phyloP scores from a whole-genome alignment of 2,113 vertebrate species.

The Pristiophorus japonicus region DNA sequence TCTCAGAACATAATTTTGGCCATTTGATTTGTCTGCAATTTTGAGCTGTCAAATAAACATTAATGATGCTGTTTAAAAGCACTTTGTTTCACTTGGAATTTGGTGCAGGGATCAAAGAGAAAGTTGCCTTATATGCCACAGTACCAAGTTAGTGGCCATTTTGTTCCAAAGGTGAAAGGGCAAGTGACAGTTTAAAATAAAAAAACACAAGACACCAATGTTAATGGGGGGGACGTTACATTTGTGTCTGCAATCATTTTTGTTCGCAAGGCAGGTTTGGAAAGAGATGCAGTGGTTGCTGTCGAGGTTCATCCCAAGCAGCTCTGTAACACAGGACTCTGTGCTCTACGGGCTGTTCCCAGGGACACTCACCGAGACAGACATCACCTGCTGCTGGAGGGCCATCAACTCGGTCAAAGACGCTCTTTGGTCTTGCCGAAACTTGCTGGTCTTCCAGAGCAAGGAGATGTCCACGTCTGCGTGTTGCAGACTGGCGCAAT shows the following conservation, averaged over 20 bases:
- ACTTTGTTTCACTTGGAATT: slow-evolving; percentile 12
- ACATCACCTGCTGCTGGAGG: too few relatives aligned
- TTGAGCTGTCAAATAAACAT: slow-evolving; percentile 26
- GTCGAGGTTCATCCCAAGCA: too few relatives aligned
- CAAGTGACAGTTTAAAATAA: not conserved
- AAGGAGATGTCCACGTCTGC: too few relatives aligned
- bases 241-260: slow-evolving; percentile 1
- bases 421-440: too few relatives aligned
- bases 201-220: not conserved
- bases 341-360: too few relatives aligned
- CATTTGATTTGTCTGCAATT: slow-evolving; percentile 18
- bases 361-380: too few relatives aligned
- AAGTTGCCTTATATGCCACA: slow-evolving; percentile 21
- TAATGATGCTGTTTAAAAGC: slow-evolving; percentile 26
- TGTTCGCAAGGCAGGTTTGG: too few relatives aligned
- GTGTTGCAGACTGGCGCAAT: too few relatives aligned
- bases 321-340: too few relatives aligned
- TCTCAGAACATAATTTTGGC: slow-evolving; percentile 30
- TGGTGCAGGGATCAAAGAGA: not conserved
- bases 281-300: too few relatives aligned
- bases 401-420: too few relatives aligned
- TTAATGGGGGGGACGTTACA: slow-evolving; percentile 19
- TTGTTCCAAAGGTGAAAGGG: slow-evolving; percentile 20
- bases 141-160: not conserved
- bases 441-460: too few relatives aligned